Evolutionary conservation across 2,888 invertebrate genomes (phyloP).

Genomic region (Brachypalpus laphriformis): DNA sequence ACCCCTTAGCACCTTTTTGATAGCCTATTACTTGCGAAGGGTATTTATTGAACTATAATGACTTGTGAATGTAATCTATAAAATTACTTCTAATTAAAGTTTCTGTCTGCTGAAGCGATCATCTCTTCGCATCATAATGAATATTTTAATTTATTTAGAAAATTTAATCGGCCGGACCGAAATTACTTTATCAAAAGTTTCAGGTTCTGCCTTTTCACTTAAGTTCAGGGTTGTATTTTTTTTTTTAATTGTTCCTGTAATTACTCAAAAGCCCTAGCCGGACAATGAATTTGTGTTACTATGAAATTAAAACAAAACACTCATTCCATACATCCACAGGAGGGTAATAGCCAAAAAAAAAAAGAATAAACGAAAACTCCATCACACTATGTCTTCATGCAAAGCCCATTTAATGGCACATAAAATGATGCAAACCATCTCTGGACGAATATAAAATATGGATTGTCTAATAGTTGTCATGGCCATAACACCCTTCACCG

Average conservation of each 20-base stretch:
- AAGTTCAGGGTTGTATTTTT: neutral
- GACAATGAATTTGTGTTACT: neutral
- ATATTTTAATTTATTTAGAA: neutral
- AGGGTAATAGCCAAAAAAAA: neutral
- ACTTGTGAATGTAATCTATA: neutral
- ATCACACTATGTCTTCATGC: conserved; percentile 23
- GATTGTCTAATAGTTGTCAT: conserved; percentile 52
- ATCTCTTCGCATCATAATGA: neutral
- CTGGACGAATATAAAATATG: conserved; percentile 42
- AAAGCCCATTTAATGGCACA: conserved; percentile 43
- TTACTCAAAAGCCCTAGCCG: neutral
- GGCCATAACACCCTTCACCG: neutral
- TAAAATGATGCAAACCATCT: conserved; percentile 44
- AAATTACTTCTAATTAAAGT: neutral
- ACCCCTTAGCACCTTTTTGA: neutral
- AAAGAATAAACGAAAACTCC: no score
- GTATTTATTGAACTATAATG: neutral
- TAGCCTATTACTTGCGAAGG: neutral
- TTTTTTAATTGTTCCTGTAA: neutral
- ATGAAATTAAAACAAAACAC: neutral
- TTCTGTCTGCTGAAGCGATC: neutral
- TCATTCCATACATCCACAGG: neutral
- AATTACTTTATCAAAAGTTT: conserved; percentile 7
- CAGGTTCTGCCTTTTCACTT: neutral
- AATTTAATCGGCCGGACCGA: neutral